A percentile compares a stretch with the other conserved stretches of the same genome.
These are phyloP conservation scores for Patagioenas fasciata DNA, from an alignment of 2,113 vertebrate genomes.

Conservation along the genomic window DNA sequence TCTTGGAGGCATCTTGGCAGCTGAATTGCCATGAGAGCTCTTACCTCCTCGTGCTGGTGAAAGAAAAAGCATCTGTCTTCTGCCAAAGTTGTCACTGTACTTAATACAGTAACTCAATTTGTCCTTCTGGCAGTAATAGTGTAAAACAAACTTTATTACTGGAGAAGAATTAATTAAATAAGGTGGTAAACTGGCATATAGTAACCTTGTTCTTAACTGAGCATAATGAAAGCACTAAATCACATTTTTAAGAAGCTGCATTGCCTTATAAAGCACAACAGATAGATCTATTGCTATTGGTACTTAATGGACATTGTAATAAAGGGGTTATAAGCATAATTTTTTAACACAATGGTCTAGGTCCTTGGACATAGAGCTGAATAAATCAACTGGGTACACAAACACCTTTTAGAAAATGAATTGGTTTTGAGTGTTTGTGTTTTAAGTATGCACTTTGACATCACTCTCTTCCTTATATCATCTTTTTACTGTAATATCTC, in stretches of 20 bases:
- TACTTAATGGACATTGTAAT: not conserved
- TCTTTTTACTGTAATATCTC: not conserved
- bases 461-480: not conserved
- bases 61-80: not conserved
- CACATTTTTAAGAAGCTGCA: not conserved
- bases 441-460: not conserved
- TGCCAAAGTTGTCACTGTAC: not conserved
- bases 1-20: not conserved
- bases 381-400: not conserved
- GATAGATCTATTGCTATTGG: not conserved
- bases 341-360: not conserved
- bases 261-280: not conserved
- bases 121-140: not conserved
- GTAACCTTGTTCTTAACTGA: not conserved
- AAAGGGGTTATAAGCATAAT: not conserved
- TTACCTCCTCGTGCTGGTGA: not conserved
- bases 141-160: not conserved
- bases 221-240: not conserved
- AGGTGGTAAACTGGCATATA: not conserved
- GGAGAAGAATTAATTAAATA: not conserved
- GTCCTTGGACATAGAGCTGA: not conserved
- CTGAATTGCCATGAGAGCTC: not conserved
- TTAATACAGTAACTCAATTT: not conserved
- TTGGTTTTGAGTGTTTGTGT: not conserved
- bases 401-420: not conserved